Conservation (phyloP, 1,140 invertebrate species). For the Adelges cooleyi region DNA sequence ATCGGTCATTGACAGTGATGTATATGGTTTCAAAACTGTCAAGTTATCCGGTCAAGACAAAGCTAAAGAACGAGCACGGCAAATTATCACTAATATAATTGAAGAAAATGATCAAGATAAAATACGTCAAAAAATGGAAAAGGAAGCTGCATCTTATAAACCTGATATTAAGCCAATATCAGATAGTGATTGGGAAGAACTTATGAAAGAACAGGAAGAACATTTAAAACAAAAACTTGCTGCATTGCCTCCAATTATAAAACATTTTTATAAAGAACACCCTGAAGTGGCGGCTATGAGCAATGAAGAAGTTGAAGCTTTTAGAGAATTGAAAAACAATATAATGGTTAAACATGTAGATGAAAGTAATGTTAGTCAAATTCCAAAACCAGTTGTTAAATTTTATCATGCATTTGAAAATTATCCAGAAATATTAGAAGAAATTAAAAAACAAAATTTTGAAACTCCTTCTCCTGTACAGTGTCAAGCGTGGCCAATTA, state of each 20-base stretch:
- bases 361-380: conserved; percentile 39
- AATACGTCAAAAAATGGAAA: not conserved
- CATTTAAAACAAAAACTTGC: conserved; percentile 42
- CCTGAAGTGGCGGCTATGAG: conserved; percentile 53
- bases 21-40: not conserved
- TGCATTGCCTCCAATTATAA: conserved; percentile 53
- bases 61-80: not conserved
- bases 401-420: conserved; percentile 73
- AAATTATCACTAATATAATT: not conserved
- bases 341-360: conserved; percentile 50
- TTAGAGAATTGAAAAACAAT: conserved; percentile 54
- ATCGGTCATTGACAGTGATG: conserved; percentile 37
- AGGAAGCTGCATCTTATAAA: not conserved
- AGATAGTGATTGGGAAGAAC: not conserved
- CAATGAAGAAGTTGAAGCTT: conserved; percentile 46
- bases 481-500: conserved; percentile 76
- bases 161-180: not conserved
- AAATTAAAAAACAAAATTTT: conserved; percentile 75
- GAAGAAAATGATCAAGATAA: not conserved
- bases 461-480: conserved; percentile 79
- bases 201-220: conserved; percentile 27
- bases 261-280: conserved; percentile 77
- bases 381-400: conserved; percentile 71
- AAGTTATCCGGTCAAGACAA: not conserved
- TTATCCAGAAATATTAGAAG: conserved; percentile 69